These are phyloP conservation scores for Lasiurus cinereus DNA, from an alignment of 2,113 vertebrate species.

Conservation along the genomic window DNA sequence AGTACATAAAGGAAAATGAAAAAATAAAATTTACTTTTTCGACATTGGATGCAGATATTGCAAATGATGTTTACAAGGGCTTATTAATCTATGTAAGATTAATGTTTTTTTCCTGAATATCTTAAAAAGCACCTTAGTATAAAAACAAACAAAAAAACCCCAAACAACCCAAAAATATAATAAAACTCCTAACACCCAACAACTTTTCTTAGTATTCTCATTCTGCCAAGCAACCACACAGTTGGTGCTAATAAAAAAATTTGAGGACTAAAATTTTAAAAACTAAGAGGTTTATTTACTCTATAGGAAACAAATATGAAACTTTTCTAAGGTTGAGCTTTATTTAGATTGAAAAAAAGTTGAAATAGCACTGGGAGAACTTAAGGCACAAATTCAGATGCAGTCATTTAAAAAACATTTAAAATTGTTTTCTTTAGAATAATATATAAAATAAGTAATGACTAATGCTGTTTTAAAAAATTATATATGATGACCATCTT, in stretches of 20 bases:
- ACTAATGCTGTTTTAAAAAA: constrained; percentile 70
- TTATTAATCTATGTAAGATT: constrained; percentile 32
- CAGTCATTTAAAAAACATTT: constrained; percentile 71
- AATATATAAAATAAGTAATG: constrained; percentile 80
- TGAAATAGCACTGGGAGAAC: constrained; percentile 59
- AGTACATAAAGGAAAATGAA: constrained; percentile 30
- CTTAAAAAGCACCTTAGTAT: constrained; percentile 77
- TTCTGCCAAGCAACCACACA: constrained; percentile 40
- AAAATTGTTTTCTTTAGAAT: constrained; percentile 85
- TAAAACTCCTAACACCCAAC: constrained; percentile 52
- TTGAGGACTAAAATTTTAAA: background rate
- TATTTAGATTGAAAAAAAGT: constrained; percentile 35
- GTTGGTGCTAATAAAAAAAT: constrained; percentile 17
- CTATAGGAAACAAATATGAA: constrained; percentile 27
- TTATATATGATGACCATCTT: constrained; percentile 70
- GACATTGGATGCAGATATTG: constrained; percentile 26
- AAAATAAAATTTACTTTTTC: constrained; percentile 52
- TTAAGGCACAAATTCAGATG: constrained; percentile 82
- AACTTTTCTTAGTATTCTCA: constrained; percentile 52
- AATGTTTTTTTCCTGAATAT: constrained; percentile 63
- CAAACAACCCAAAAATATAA: constrained; percentile 32
- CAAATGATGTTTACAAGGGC: constrained; percentile 51
- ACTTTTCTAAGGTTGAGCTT: constrained; percentile 30
- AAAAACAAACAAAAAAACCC: constrained; percentile 25
- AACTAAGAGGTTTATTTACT: background rate